These are phyloP conservation scores for Notoglanidium macrostoma DNA, from an alignment of 2,797 vertebrate genomes.

Conservation along the genomic window DNA sequence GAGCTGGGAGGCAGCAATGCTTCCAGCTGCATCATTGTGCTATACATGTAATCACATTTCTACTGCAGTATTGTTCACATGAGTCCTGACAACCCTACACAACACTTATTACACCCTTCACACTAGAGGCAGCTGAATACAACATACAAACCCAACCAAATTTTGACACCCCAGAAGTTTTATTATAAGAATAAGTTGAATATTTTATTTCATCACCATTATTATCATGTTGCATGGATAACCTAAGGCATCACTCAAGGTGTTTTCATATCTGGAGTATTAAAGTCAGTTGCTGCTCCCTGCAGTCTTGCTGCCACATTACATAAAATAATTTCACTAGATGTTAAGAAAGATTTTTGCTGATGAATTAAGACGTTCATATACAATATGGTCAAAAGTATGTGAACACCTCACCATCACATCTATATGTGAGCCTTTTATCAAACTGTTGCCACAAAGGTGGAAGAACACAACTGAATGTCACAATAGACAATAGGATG, in stretches of 20 bases:
- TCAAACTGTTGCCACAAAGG: background rate
- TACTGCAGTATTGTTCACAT: background rate
- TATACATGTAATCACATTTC: background rate
- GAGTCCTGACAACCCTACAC: background rate
- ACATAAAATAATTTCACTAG: background rate
- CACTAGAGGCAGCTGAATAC: background rate
- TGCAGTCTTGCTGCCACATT: background rate
- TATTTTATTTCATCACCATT: background rate
- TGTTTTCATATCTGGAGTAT: background rate
- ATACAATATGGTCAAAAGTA: background rate
- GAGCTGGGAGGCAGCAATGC: background rate
- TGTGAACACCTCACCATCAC: background rate
- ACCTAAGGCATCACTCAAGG: background rate
- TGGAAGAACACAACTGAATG: background rate
- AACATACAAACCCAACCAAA: background rate
- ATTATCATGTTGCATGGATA: background rate
- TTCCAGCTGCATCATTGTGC: no score
- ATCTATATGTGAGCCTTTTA: no score
- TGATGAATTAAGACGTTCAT: background rate
- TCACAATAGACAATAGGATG: background rate
- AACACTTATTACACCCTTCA: background rate
- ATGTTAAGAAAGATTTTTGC: background rate
- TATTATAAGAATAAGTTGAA: background rate
- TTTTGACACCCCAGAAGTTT: background rate
- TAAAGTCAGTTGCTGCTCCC: background rate